Evolutionary conservation across 1,140 invertebrate species (phyloP), one percentile per base, ranked within the genome.

Genomic region (Zaprionus taronus): DNA sequence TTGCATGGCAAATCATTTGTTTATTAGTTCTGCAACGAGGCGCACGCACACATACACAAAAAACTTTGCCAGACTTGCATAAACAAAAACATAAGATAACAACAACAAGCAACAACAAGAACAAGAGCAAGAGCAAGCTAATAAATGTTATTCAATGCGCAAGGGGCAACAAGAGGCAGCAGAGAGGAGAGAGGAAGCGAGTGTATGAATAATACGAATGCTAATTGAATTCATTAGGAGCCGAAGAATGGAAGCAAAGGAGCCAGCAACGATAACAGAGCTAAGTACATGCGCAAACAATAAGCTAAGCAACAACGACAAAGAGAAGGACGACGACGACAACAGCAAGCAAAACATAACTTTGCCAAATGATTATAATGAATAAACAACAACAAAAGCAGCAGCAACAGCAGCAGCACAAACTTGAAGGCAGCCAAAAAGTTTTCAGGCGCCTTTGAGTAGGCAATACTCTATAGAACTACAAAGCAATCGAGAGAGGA

Each of bases 151-250:
- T 85, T 86, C 83, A 82, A 85, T 86, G 79, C 62, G 51, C 55
- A 55, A 26, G 62, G 58, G 57, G 31, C 55, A 55, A 22, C 9
- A 65, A 65, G 4, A 57, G 28, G 49, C 22, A 44, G 34, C 28
- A 63, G 47, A 36, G 68, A 81, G 73, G 57, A 81, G 57, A 81
- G 64, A 68, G 5, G 83, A 86, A 80, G 89, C 81, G 83, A 87
- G 83, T 89, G 78, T 89, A 87, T 87, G 84, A 87, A 87, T 87
- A 87, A 87, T 87, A 84, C 89, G 84, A 87, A 87, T 87, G 78
- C 81, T 87, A 87, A 87, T 87, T 87, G 83, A 87, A 87, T 87
- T 87, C 78, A 80, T 87, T 87, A 80, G 72, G 70, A 74, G 77
- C 55, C 41, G 62, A 62, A 77, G 41, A 24, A 24, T 62, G 57